phyloP scores from a whole-genome alignment of 2,888 invertebrate species.

The Oeneis ivallda region DNA sequence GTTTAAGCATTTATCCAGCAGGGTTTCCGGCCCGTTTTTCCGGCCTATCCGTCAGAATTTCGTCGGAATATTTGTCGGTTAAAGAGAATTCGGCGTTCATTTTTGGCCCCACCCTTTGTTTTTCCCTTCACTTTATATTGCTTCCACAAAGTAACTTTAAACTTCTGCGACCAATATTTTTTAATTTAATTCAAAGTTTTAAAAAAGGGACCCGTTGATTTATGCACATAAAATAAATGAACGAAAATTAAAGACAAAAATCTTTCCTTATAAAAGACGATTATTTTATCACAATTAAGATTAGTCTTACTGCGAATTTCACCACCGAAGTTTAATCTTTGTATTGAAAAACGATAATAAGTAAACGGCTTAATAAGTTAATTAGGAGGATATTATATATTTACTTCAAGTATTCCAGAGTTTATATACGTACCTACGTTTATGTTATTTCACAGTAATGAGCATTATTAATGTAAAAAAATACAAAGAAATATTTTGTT shows the following conservation, averaged over 20 bases:
- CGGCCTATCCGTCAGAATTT: constrained; percentile 24
- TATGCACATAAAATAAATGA: neutral
- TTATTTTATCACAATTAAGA: neutral
- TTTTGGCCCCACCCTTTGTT: constrained; percentile 18
- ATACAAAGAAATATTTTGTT: constrained; percentile 9
- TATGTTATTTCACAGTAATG: constrained; percentile 9
- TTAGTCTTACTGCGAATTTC: no score
- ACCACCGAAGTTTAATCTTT: no score
- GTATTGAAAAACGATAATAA: no score
- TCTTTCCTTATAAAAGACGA: neutral
- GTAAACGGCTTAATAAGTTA: no score
- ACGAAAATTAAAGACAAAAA: neutral
- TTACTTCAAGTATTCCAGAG: neutral
- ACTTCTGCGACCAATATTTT: constrained; percentile 12
- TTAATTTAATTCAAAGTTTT: neutral
- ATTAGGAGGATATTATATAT: no score
- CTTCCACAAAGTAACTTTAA: constrained; percentile 16
- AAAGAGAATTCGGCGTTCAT: constrained; percentile 19
- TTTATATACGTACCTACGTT: neutral
- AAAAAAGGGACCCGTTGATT: neutral
- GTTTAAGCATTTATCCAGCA: constrained; percentile 28
- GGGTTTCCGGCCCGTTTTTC: constrained; percentile 29
- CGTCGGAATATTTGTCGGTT: constrained; percentile 21
- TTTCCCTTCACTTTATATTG: constrained; percentile 17
- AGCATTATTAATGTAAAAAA: neutral